A percentile compares a stretch with the other conserved stretches of the same genome.
Evolutionary conservation across 2,113 vertebrate genomes (phyloP).

Genomic region (Phainopepla nitens): DNA sequence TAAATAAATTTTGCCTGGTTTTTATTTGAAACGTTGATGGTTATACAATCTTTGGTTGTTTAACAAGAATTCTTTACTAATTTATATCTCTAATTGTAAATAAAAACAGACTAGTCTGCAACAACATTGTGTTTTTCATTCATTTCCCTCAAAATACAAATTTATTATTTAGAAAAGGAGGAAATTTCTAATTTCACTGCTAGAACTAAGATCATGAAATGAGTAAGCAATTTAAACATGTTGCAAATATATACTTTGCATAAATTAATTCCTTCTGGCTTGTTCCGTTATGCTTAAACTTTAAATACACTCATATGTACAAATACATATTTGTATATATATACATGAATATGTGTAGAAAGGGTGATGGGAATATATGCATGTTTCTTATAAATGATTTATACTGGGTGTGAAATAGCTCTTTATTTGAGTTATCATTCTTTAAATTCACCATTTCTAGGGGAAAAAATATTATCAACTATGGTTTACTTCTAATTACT

Average conservation of each 20-base stretch:
- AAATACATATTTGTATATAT: background rate
- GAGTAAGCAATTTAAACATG: constrained; percentile 6
- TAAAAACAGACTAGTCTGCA: constrained; percentile 88
- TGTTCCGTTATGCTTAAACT: constrained; percentile 4
- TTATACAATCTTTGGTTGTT: constrained; percentile 91
- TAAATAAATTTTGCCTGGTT: constrained; percentile 97
- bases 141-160: constrained; percentile 23
- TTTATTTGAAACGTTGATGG: constrained; percentile 95
- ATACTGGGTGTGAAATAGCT: background rate
- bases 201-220: background rate
- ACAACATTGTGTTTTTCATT: constrained; percentile 63
- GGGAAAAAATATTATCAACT: background rate
- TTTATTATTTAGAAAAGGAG: background rate
- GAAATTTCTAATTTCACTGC: constrained; percentile 10
- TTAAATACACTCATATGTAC: constrained; percentile 16
- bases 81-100: constrained; percentile 99
- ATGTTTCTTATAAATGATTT: constrained; percentile 22
- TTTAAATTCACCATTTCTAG: background rate
- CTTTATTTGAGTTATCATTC: background rate
- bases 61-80: constrained; percentile 96
- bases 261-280: constrained; percentile 45
- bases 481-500: background rate
- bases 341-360: background rate
- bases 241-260: constrained; percentile 40
- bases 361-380: background rate